A percentile compares a stretch with the other conserved stretches of the same genome.
phyloP scores from a whole-genome alignment of 2,797 vertebrate genomes.

The Enteromius paludinosus region DNA sequence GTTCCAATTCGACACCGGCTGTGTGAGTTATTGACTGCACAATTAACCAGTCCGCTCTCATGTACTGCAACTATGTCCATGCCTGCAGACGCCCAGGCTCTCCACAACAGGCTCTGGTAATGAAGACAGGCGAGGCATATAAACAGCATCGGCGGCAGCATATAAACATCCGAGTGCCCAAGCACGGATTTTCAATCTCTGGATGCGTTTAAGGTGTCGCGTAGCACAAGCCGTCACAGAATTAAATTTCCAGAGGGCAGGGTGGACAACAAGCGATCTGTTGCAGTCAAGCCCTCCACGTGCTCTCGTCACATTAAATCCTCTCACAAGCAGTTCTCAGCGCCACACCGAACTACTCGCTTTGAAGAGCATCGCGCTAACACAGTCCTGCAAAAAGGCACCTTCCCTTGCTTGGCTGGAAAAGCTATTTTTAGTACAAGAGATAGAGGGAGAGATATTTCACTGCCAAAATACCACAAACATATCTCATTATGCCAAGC shows the following conservation, averaged over 20 bases:
- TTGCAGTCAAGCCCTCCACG: constrained; percentile 42
- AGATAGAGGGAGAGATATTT: constrained; percentile 17
- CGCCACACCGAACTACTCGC: constrained; percentile 42
- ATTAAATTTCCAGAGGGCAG: constrained; percentile 36
- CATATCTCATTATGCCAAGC: constrained; percentile 13
- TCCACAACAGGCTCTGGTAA: constrained; percentile 33
- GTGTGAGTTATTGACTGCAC: constrained; percentile 58
- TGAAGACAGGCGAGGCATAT: constrained; percentile 45
- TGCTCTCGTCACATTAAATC: constrained; percentile 49
- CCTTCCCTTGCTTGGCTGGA: constrained; percentile 45
- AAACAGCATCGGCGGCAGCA: constrained; percentile 24
- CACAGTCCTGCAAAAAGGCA: constrained; percentile 50
- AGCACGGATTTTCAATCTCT: constrained; percentile 46
- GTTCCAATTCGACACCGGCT: constrained; percentile 54
- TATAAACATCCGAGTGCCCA: constrained; percentile 34
- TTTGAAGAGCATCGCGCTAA: constrained; percentile 42
- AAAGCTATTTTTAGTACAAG: constrained; percentile 50
- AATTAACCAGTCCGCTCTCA: constrained; percentile 47
- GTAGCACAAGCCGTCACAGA: constrained; percentile 40
- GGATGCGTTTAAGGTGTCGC: constrained; percentile 48
- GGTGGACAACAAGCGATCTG: constrained; percentile 42
- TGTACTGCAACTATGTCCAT: constrained; percentile 36
- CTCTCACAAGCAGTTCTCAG: constrained; percentile 41
- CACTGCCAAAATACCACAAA: constrained; percentile 20
- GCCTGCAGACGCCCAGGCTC: constrained; percentile 28